Base-by-base conservation (phyloP, 2,888 invertebrate genomes). In the Euplexia lucipara region DNA sequence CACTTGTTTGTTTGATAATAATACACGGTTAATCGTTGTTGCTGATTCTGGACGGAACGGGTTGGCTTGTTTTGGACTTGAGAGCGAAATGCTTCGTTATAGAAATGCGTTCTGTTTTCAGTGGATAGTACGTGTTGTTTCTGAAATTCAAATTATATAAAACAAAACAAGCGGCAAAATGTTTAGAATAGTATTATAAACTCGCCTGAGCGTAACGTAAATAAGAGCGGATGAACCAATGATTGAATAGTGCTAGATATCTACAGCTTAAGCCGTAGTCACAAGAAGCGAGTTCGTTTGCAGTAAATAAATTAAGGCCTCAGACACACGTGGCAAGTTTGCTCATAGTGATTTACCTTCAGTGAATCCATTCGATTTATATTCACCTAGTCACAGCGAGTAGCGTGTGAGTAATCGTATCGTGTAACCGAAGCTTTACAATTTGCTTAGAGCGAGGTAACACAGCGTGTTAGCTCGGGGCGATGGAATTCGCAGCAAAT, bases 1-100 rank as follows among this genome's bases (percentile, higher is more conserved):
- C n/a, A 22, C 9, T 42, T 37, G 72, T 53, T 65, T 76, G 59
- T 74, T 65, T 76, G 59, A 76, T 76, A 44, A 60, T 20, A 52
- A 12, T 20, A 57, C 42, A 35, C 30, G 12, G 18, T 47, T 64
- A 22, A 64, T 56, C 70, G 65, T 56, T 70, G 45, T 65, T 76
- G 59, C 37, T 6, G 20, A 45, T 59, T 70, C 39, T 16, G 26
- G n/a, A 45, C 20, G 39, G 20, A 48, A 26, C 44, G n/a, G 18
- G 12, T 20, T n/a, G n/a, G n/a, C 37, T 22, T 64, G 56, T 57
- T 74, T 59, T 3, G 26, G 39, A 12, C 37, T 76, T 60, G 7
- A 32, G 42, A 22, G 39, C 16, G 51, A 53, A 59, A 54, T 58
- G 63, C 42, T 62, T 49, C 26, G 44, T 45, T 63, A 53, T 26